Evolutionary conservation across 2,888 invertebrate genomes (phyloP).

Genomic region (Diarsia mendica): DNA sequence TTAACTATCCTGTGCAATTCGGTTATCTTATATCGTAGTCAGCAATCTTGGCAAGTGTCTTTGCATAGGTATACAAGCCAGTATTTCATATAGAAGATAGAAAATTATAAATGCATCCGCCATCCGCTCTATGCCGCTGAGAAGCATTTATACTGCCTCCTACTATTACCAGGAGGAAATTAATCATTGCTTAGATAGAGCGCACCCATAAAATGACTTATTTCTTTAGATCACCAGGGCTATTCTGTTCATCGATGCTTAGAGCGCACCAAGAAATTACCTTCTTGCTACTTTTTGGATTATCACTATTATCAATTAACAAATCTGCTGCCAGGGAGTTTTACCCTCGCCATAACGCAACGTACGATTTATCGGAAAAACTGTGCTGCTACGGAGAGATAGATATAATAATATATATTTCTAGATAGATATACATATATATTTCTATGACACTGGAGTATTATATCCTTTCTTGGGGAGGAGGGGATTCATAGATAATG

Average conservation of each 20-base stretch:
- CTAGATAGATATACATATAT: too few relatives aligned
- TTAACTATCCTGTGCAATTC: conserved; percentile 15
- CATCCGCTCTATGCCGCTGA: not conserved
- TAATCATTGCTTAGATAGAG: not conserved
- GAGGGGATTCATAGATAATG: too few relatives aligned
- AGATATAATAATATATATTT: too few relatives aligned
- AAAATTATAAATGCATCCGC: not conserved
- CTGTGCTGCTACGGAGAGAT: not conserved
- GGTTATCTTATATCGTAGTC: not conserved
- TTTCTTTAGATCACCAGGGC: not conserved
- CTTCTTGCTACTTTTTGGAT: not conserved
- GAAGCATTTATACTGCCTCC: not conserved
- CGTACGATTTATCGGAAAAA: not conserved
- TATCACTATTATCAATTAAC: not conserved
- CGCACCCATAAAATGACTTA: not conserved
- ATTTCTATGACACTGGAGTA: too few relatives aligned
- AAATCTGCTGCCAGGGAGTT: not conserved
- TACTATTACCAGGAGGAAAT: not conserved
- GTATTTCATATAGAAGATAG: not conserved
- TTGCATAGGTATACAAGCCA: not conserved
- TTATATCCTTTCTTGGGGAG: too few relatives aligned
- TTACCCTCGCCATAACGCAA: not conserved
- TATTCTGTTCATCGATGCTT: not conserved
- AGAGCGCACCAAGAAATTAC: not conserved
- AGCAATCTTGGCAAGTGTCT: conserved; percentile 15